These are phyloP conservation scores for Cathartes aura DNA, from an alignment of 2,113 vertebrate genomes.

Conservation along the genomic window DNA sequence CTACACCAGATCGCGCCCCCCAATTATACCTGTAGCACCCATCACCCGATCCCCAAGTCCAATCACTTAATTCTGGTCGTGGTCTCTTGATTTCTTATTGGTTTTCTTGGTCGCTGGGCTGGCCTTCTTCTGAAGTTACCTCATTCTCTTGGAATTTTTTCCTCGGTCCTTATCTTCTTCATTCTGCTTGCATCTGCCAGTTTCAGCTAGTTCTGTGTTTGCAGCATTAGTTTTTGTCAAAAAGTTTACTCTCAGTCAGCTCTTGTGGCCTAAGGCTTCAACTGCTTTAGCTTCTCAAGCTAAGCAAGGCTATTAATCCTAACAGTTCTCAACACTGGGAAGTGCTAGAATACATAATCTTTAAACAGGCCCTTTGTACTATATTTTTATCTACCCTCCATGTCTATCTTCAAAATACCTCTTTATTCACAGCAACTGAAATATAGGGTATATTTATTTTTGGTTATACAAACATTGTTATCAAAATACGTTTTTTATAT, in stretches of 20 bases:
- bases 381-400: background rate
- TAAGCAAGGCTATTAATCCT: background rate
- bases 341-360: background rate
- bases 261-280: background rate
- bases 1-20: accelerated
- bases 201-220: background rate
- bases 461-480: background rate
- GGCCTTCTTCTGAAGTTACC: background rate
- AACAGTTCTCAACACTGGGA: background rate
- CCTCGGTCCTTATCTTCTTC: background rate
- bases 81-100: too few species aligned
- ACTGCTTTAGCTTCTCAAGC: background rate
- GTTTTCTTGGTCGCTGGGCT: background rate
- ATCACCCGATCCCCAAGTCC: accelerated
- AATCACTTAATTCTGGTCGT: background rate
- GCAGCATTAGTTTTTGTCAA: background rate
- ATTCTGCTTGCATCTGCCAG: background rate
- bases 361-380: background rate
- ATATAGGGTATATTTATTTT: background rate
- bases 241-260: accelerated
- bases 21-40: background rate
- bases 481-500: background rate
- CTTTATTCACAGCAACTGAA: background rate
- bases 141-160: background rate
- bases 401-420: background rate